A percentile compares a stretch with the other conserved stretches of the same genome.
These are phyloP conservation scores for Synanthedon vespiformis DNA, from an alignment of 2,888 invertebrate genomes.

Conservation along the genomic window DNA sequence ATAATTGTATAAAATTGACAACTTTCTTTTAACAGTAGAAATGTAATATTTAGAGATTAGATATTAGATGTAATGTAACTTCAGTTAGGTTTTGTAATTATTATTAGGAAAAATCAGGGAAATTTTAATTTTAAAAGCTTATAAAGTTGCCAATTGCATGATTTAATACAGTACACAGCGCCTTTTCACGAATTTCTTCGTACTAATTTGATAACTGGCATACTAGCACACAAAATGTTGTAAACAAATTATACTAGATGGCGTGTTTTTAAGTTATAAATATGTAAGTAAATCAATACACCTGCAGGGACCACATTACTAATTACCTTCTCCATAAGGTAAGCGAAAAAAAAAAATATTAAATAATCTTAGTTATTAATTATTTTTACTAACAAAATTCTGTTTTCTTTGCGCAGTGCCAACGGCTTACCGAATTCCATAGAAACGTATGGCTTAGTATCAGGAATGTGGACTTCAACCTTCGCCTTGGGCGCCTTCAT, in stretches of 20 bases:
- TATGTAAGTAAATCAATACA: background rate
- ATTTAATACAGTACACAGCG: background rate
- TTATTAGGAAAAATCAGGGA: no score
- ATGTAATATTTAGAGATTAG: no score
- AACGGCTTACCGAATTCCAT: conserved; percentile 85
- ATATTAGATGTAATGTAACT: no score
- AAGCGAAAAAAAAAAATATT: no score
- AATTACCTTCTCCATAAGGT: no score
- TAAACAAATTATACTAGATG: background rate
- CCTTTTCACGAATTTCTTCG: background rate
- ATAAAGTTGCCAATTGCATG: background rate
- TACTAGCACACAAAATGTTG: background rate
- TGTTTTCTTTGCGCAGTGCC: conserved; percentile 49
- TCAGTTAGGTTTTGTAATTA: no score
- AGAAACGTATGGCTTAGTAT: conserved; percentile 89
- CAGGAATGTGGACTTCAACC: conserved; percentile 91
- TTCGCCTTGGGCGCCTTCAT: conserved; percentile 90
- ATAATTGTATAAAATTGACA: no score
- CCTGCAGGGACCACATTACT: background rate
- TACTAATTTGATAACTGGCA: background rate
- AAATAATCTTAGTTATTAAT: no score
- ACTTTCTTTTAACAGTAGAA: no score
- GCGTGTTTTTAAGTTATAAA: background rate
- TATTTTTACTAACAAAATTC: background rate
- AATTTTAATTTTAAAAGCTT: background rate